Percentiles rank a stretch among this genome's conserved stretches.
Evolutionary conservation across 2,888 invertebrate species (phyloP).

Genomic region (Agrotis ipsilon): DNA sequence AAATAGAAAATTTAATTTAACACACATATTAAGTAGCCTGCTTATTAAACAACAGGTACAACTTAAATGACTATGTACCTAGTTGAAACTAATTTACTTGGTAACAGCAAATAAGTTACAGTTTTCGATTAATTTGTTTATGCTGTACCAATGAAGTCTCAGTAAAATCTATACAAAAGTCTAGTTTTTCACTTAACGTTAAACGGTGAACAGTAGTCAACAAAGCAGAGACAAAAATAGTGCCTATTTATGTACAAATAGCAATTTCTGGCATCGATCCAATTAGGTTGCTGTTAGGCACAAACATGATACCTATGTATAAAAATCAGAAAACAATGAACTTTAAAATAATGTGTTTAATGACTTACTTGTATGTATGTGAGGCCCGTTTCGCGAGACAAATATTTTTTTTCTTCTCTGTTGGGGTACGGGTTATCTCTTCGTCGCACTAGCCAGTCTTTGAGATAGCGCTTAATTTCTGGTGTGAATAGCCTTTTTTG

Average conservation of each 20-base stretch:
- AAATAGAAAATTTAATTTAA: conserved; percentile 60
- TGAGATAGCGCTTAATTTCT: conserved; percentile 94
- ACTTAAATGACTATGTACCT: background rate
- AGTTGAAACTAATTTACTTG: background rate
- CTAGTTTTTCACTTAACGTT: conserved; percentile 60
- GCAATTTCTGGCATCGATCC: conserved; percentile 87
- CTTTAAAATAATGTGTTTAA: conserved; percentile 54
- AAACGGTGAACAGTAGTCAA: conserved; percentile 77
- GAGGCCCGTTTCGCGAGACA: conserved; percentile 94
- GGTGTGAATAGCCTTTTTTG: conserved; percentile 95
- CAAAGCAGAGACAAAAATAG: conserved; percentile 88
- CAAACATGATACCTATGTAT: conserved; percentile 78
- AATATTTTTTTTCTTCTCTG: conserved; percentile 94
- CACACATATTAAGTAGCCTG: background rate
- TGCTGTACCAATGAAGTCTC: background rate
- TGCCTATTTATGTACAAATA: conserved; percentile 90
- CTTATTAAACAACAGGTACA: background rate
- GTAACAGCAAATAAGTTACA: background rate
- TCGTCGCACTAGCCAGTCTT: conserved; percentile 94
- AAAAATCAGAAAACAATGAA: conserved; percentile 61
- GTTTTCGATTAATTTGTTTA: background rate
- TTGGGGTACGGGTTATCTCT: conserved; percentile 95
- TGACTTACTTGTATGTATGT: conserved; percentile 94
- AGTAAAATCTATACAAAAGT: conserved; percentile 13
- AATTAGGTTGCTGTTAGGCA: conserved; percentile 88